A percentile compares a stretch with the other conserved stretches of the same genome.
These are phyloP conservation scores for Mirounga angustirostris DNA, from an alignment of 2,113 vertebrate species.

Conservation along the genomic window DNA sequence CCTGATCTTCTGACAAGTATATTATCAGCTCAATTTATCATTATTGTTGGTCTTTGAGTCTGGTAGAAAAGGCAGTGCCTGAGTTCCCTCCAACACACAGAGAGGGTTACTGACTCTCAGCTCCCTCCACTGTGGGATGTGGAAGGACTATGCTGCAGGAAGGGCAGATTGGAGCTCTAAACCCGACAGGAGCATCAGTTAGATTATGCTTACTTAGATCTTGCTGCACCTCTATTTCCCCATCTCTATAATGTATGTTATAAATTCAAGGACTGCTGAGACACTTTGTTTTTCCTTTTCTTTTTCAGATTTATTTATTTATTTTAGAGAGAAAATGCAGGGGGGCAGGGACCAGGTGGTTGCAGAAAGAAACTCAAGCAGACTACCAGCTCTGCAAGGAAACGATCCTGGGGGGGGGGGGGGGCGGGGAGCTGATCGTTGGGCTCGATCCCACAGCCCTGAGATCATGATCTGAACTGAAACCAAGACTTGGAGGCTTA, in stretches of 20 bases:
- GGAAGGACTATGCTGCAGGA: background rate
- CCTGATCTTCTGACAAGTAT: background rate
- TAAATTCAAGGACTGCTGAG: background rate
- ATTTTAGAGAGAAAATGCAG: background rate
- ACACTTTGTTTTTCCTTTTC: background rate
- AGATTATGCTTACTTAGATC: background rate
- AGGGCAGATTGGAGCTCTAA: background rate
- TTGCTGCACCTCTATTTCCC: background rate
- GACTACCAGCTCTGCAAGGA: background rate
- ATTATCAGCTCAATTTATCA: background rate
- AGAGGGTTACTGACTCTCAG: background rate
- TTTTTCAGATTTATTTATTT: background rate
- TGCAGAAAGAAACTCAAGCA: background rate
- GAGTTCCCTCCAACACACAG: background rate
- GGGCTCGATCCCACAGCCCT: background rate
- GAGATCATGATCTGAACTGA: background rate
- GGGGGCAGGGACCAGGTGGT: background rate
- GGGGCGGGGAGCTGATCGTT: background rate
- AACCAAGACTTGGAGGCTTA: background rate
- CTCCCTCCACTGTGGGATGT: background rate
- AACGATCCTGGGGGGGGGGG: background rate
- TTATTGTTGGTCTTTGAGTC: background rate
- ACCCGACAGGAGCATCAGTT: background rate
- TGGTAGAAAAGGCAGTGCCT: background rate
- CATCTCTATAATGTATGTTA: background rate